phyloP scores from a whole-genome alignment of 2,797 vertebrate species.

The Harpagifer antarcticus region DNA sequence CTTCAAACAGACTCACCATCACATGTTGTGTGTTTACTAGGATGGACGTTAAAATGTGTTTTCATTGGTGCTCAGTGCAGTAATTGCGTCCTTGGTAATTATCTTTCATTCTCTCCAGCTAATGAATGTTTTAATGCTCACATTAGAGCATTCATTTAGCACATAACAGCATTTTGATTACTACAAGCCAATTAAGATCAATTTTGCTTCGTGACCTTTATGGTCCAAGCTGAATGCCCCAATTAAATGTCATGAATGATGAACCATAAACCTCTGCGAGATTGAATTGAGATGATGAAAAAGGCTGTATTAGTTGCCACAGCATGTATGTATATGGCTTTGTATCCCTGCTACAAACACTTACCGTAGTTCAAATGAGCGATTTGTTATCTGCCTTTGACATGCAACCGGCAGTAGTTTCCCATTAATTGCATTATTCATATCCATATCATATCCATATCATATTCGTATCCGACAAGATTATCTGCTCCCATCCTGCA shows the following conservation, averaged over 20 bases:
- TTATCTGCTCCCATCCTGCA: slow-evolving; percentile 52
- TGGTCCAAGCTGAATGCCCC: slow-evolving; percentile 77
- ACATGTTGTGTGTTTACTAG: slow-evolving; percentile 70
- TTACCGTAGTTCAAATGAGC: slow-evolving; percentile 56
- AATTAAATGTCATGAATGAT: slow-evolving; percentile 83
- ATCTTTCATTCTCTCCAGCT: slow-evolving; percentile 82
- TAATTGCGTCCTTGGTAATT: slow-evolving; percentile 84
- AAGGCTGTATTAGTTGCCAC: slow-evolving; percentile 27
- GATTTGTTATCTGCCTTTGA: slow-evolving; percentile 68
- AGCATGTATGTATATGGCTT: slow-evolving; percentile 23
- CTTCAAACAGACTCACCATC: slow-evolving; percentile 35
- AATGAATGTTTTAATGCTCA: slow-evolving; percentile 86
- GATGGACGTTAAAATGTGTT: slow-evolving; percentile 68
- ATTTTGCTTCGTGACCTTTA: slow-evolving; percentile 85
- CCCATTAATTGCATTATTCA: slow-evolving; percentile 77
- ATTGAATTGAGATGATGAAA: slow-evolving; percentile 58
- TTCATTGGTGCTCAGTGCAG: slow-evolving; percentile 68
- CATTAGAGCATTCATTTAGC: slow-evolving; percentile 86
- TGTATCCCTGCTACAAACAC: slow-evolving; percentile 22
- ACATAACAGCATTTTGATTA: slow-evolving; percentile 87
- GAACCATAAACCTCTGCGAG: slow-evolving; percentile 71
- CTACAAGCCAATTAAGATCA: slow-evolving; percentile 86
- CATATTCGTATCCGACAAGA: slow-evolving; percentile 59
- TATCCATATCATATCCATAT: slow-evolving; percentile 68
- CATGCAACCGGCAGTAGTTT: slow-evolving; percentile 53